These are phyloP conservation scores for Tonatia bakeri DNA, from an alignment of 2,113 vertebrate genomes.

Conservation along the genomic window DNA sequence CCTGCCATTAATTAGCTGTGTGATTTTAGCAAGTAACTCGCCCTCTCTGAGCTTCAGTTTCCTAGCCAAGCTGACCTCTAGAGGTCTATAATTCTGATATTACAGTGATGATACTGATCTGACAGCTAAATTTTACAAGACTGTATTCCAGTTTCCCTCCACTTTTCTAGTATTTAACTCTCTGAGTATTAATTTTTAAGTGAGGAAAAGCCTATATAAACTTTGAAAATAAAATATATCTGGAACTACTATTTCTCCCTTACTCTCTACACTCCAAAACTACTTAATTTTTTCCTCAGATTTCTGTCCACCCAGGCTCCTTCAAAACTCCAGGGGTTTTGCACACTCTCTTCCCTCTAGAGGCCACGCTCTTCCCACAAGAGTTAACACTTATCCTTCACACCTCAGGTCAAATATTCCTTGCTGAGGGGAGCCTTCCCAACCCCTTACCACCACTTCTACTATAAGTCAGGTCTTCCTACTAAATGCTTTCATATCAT, in stretches of 20 bases:
- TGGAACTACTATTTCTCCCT: neutral
- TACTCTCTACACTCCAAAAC: neutral
- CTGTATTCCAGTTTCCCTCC: accelerated
- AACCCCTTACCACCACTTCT: neutral
- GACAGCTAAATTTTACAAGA: neutral
- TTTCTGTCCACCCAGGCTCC: neutral
- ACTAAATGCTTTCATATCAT: neutral
- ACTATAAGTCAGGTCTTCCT: neutral
- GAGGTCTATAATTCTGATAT: neutral
- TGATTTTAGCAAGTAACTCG: neutral
- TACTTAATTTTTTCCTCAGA: neutral
- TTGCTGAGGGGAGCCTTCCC: neutral
- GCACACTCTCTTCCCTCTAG: neutral
- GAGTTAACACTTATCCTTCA: neutral
- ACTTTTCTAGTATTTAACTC: neutral
- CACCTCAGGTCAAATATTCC: neutral
- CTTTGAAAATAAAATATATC: neutral
- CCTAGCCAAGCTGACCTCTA: neutral
- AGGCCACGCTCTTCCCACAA: neutral
- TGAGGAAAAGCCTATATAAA: neutral
- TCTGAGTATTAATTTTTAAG: conserved; percentile 8
- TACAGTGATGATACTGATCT: neutral
- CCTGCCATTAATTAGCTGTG: neutral
- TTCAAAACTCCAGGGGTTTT: neutral
- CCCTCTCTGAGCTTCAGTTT: neutral